A percentile compares a stretch with the other conserved stretches of the same genome.
These are phyloP conservation scores for Cossypha heuglini DNA, from an alignment of 2,797 vertebrate species.

Conservation along the genomic window DNA sequence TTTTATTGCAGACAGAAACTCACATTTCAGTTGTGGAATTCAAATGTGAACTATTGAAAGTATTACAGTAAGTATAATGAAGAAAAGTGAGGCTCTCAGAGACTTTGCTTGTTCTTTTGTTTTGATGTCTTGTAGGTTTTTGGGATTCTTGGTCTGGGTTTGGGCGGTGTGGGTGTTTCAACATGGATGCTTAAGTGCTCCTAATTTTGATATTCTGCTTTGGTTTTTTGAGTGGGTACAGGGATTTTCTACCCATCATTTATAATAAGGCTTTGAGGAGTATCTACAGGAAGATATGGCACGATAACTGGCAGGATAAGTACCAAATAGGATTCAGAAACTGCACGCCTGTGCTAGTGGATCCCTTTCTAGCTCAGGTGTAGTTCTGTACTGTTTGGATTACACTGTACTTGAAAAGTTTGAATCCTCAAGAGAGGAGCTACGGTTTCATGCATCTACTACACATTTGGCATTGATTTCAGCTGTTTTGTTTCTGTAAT, in stretches of 20 bases:
- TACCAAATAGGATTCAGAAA: neutral
- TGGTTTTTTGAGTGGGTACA: neutral
- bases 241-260: neutral
- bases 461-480: neutral
- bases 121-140: neutral
- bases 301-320: neutral
- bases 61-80: neutral
- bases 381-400: neutral
- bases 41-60: neutral
- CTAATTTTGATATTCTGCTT: neutral
- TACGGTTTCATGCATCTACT: neutral
- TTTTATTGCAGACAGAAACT: neutral
- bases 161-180: accelerated
- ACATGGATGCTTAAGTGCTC: neutral
- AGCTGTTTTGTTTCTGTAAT: neutral
- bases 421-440: neutral
- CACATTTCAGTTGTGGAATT: neutral
- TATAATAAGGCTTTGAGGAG: neutral
- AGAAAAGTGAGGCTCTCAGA: neutral
- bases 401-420: neutral
- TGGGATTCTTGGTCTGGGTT: accelerated
- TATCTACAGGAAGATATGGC: neutral
- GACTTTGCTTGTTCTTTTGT: accelerated
- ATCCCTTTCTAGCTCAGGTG: neutral
- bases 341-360: neutral